phyloP scores from a whole-genome alignment of 2,888 invertebrate genomes.

The Dicycla oo region DNA sequence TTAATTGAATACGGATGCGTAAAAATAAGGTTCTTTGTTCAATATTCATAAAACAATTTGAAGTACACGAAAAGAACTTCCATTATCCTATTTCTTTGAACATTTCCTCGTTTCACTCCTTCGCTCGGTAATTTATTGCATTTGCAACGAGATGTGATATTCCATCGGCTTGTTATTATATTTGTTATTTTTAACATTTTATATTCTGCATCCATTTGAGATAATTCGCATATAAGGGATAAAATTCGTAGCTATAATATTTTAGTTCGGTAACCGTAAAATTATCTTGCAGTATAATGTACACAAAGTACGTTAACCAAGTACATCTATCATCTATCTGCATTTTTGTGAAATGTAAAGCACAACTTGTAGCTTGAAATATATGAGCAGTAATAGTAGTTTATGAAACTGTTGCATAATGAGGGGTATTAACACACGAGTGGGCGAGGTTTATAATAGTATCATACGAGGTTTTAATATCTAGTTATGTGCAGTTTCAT shows the following conservation, averaged over 20 bases:
- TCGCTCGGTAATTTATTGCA: conserved; percentile 74
- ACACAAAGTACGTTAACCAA: not conserved
- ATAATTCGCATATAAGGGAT: conserved; percentile 12
- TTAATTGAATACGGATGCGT: conserved; percentile 59
- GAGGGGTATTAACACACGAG: too few relatives aligned
- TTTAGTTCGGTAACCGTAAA: conserved; percentile 10
- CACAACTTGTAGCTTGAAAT: not conserved
- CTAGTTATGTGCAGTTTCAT: too few relatives aligned
- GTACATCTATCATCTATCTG: not conserved
- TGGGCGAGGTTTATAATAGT: too few relatives aligned
- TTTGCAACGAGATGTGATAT: conserved; percentile 72
- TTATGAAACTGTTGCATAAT: too few relatives aligned
- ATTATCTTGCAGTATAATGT: not conserved
- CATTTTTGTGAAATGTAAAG: not conserved
- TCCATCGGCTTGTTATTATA: conserved; percentile 63
- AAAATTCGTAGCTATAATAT: conserved; percentile 1
- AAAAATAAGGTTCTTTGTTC: conserved; percentile 65
- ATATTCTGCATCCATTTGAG: conserved; percentile 18
- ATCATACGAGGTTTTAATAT: too few relatives aligned
- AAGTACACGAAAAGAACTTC: conserved; percentile 71
- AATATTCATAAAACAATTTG: conserved; percentile 75
- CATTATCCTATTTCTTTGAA: conserved; percentile 77
- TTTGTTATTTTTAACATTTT: conserved; percentile 53
- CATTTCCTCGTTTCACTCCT: conserved; percentile 72
- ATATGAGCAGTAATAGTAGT: conserved; percentile 10